These are phyloP conservation scores for Troides helena DNA, from an alignment of 2,888 invertebrate species.

Conservation along the genomic window DNA sequence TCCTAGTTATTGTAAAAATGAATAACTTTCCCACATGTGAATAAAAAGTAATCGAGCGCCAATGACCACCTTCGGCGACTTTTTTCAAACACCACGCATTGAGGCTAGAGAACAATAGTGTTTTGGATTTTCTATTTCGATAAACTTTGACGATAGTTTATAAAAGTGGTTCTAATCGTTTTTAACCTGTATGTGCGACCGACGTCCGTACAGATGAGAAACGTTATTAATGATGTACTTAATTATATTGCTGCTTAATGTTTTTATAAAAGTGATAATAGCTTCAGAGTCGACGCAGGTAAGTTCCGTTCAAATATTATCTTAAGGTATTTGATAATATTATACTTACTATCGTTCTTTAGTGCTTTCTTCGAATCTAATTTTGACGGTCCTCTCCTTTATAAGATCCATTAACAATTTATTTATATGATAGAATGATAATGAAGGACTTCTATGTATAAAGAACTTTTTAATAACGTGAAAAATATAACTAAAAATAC, in stretches of 20 bases:
- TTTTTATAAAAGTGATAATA: slow-evolving; percentile 21
- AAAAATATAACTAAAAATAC: too few relatives aligned
- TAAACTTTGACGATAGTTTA: slow-evolving; percentile 42
- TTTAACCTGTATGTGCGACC: slow-evolving; percentile 8
- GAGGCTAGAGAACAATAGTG: slow-evolving; percentile 48
- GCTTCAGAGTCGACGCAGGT: slow-evolving; percentile 33
- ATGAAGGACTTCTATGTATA: too few relatives aligned
- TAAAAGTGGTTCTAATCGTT: slow-evolving; percentile 41
- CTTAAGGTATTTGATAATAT: neutral
- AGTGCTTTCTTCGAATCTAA: too few relatives aligned
- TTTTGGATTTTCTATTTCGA: slow-evolving; percentile 40
- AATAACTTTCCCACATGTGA: slow-evolving; percentile 29
- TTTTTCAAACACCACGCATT: slow-evolving; percentile 35
- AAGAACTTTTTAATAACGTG: too few relatives aligned
- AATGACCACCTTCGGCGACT: slow-evolving; percentile 17
- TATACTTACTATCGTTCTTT: neutral
- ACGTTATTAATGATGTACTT: slow-evolving; percentile 32
- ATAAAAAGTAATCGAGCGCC: slow-evolving; percentile 20
- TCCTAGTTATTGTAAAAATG: slow-evolving; percentile 22
- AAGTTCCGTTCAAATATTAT: neutral
- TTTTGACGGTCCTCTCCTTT: too few relatives aligned
- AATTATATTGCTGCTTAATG: slow-evolving; percentile 30
- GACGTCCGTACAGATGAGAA: slow-evolving; percentile 27
- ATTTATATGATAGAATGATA: too few relatives aligned
- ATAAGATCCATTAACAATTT: too few relatives aligned